Evolutionary conservation across 2,113 vertebrate species (phyloP), one percentile per base, ranked within the genome.

Genomic region (Rhinolophus sinicus): DNA sequence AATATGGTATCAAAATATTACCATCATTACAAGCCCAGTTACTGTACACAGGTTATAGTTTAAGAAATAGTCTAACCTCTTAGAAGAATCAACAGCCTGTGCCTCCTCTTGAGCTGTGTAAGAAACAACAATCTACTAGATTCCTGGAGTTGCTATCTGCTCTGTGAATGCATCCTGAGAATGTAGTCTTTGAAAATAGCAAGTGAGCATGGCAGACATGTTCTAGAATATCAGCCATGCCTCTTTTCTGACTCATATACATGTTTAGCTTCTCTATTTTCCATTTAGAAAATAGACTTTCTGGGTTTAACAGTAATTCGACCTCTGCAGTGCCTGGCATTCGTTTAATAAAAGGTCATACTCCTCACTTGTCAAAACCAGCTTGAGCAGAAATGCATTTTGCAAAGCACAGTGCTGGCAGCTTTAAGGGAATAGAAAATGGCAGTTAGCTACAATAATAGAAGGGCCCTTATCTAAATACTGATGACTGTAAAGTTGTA

Each of bases 1-100:
- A 67, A 93, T 91, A 73, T 67, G 78, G 13, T 93, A 94, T 97
- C 95, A 97, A 72, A 75, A 95, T 96, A 95, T 58, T 90, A 85
- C 52, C 83, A 94, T n/a, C 54, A 76, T 97, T 95, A 93, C 65
- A 85, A 97, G 73, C 60, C 78, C 38, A 94, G 65, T 40, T 92
- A 90, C 92, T 93, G 85, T 92, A 6, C 90, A 6, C 54, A 77
- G 16, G 83, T 97, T 92, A 82, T 96, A 83, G 52, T 52, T 92
- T 97, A 93, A 97, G 96, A 96, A 97, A 83, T 21, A 38, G 7
- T 70, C 16, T n/a, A 95, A 70, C n/a, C n/a, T 92, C 52, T 87
- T 77, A 44, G 95, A 97, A 94, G n/a, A 93, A 3, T 50, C 93
- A 87, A 62, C 54, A 75, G 3, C 90, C 22, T 33, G 60, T 67